Conservation (phyloP, 2,113 vertebrate species). For the Lamprologus callipterus region DNA sequence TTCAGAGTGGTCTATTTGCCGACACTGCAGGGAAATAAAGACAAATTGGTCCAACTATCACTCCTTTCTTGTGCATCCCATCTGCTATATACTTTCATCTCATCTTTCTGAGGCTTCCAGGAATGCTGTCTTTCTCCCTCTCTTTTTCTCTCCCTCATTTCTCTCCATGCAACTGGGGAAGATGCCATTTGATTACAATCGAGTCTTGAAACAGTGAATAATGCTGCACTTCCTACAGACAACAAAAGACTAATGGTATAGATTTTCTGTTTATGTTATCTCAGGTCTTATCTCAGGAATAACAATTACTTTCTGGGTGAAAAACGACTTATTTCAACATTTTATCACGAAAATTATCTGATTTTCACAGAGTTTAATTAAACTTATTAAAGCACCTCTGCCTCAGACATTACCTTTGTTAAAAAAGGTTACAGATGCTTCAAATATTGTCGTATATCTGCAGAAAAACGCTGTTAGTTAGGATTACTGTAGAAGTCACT, state of each 20-base stretch:
- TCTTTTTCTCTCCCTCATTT: neutral
- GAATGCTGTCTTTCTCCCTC: neutral
- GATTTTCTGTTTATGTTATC: neutral
- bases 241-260: neutral
- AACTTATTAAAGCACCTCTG: neutral
- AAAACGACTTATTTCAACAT: neutral
- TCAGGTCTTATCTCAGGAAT: neutral
- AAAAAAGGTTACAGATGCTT: neutral
- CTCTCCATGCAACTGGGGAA: neutral
- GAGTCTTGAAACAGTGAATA: neutral
- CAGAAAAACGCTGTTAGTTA: neutral
- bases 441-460: neutral
- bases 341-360: neutral
- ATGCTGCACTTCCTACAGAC: neutral
- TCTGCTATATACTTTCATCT: conserved; percentile 28
- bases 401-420: neutral
- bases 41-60: conserved; percentile 41
- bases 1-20: conserved; percentile 1
- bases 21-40: conserved; percentile 41
- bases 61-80: neutral
- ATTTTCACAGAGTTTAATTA: neutral
- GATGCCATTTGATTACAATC: neutral
- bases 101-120: conserved; percentile 8
- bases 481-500: neutral
- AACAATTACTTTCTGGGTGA: neutral